Conservation (phyloP, 2,797 vertebrate genomes). For the Coendou prehensilis region DNA sequence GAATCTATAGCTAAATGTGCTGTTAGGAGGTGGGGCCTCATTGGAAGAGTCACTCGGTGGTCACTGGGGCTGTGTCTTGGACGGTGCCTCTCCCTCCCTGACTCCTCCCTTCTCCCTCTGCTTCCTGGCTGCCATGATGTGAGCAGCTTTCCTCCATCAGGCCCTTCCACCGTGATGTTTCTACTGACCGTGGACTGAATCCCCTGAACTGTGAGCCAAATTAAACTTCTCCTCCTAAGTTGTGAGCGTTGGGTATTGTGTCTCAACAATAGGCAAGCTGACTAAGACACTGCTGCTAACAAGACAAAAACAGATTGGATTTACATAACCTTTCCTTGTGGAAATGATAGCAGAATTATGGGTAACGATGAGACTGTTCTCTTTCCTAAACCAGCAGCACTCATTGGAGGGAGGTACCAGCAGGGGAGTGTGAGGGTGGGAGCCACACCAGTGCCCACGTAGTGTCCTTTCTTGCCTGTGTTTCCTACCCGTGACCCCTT, state of each 20-base stretch:
- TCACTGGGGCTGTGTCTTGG: too few species aligned
- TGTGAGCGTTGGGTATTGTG: background rate
- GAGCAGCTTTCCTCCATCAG: too few species aligned
- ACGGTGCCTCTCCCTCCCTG: too few species aligned
- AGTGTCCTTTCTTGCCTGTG: background rate
- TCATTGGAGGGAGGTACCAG: background rate
- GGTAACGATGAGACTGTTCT: too few species aligned
- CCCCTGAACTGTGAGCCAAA: background rate
- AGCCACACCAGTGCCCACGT: accelerated
- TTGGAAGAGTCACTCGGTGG: too few species aligned
- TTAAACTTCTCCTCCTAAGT: background rate
- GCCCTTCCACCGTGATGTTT: too few species aligned
- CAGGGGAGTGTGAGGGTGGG: background rate
- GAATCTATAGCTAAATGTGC: too few species aligned
- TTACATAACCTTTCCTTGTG: background rate
- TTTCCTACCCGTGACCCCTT: background rate
- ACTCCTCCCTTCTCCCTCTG: background rate
- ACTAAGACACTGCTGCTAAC: background rate
- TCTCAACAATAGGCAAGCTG: background rate
- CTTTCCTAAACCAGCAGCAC: background rate
- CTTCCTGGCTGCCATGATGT: background rate
- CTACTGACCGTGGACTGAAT: too few species aligned
- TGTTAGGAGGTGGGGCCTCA: too few species aligned
- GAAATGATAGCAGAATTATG: background rate
- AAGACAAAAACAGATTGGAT: background rate